phyloP scores from a whole-genome alignment of 2,797 vertebrate species.

The Amblyopsis hoosieri region DNA sequence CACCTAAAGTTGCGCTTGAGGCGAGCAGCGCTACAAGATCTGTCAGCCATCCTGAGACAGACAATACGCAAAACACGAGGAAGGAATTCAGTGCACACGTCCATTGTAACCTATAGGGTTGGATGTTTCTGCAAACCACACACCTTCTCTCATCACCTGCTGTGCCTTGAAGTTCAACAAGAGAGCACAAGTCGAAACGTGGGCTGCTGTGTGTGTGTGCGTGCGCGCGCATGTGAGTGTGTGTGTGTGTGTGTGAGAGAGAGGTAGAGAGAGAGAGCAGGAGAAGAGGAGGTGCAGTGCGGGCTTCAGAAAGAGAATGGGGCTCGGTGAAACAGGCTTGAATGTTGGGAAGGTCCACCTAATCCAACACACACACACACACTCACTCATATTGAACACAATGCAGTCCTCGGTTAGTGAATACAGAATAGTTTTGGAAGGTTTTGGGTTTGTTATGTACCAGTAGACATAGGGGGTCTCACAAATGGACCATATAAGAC shows the following conservation, averaged over 20 bases:
- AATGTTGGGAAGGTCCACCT: conserved; percentile 28
- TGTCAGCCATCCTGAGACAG: too few species aligned
- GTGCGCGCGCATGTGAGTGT: conserved; percentile 17
- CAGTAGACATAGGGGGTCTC: conserved; percentile 13
- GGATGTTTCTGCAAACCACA: too few species aligned
- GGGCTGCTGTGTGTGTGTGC: too few species aligned
- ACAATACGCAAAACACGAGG: too few species aligned
- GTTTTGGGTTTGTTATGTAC: conserved; percentile 17
- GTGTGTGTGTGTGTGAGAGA: conserved; percentile 1
- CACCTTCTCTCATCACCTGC: too few species aligned
- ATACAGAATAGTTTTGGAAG: neutral
- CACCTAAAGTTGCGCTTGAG: too few species aligned
- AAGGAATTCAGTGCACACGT: too few species aligned
- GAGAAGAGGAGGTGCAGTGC: neutral
- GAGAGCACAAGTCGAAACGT: too few species aligned
- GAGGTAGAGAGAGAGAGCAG: too few species aligned
- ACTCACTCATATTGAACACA: neutral
- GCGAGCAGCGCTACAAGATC: too few species aligned
- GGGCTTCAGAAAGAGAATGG: conserved; percentile 25
- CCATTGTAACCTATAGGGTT: too few species aligned
- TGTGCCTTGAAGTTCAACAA: too few species aligned
- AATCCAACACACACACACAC: conserved; percentile 15
- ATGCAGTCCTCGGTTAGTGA: neutral
- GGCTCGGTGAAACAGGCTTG: conserved; percentile 19
- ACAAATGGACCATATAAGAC: conserved; percentile 15